phyloP scores from a whole-genome alignment of 2,888 invertebrate species.

The Nephrotoma flavescens region DNA sequence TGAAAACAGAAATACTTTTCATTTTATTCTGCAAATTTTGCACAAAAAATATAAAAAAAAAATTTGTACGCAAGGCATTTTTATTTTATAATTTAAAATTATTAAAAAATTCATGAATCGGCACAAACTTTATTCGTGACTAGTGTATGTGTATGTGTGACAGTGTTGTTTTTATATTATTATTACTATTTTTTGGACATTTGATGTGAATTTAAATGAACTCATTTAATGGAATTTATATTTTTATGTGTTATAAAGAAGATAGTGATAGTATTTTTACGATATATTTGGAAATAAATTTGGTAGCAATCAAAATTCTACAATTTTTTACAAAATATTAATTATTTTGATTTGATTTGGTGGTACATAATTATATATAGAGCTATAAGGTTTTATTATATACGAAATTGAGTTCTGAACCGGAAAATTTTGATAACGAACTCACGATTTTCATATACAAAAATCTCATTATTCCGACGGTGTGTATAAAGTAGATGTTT shows the following conservation, averaged over 20 bases:
- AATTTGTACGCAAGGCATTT: neutral
- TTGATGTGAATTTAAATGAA: conserved; percentile 4
- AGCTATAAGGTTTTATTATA: neutral
- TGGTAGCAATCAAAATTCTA: neutral
- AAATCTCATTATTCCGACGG: neutral
- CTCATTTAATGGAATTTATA: neutral
- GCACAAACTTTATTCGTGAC: neutral
- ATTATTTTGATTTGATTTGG: neutral
- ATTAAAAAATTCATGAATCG: neutral
- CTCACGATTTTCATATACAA: neutral
- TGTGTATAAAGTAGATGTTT: neutral
- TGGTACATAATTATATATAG: neutral
- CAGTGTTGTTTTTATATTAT: neutral
- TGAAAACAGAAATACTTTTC: neutral
- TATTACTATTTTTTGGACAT: neutral
- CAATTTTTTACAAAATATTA: neutral
- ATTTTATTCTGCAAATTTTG: neutral
- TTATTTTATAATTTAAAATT: neutral
- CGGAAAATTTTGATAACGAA: neutral
- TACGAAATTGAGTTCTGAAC: neutral
- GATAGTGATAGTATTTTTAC: neutral
- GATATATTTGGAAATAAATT: neutral
- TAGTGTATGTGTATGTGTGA: neutral
- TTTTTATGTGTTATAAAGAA: neutral
- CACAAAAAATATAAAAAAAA: neutral